Evolutionary conservation across 1,140 invertebrate genomes (phyloP), one percentile per base, ranked within the genome.

Genomic region (Zaprionus nigranus): DNA sequence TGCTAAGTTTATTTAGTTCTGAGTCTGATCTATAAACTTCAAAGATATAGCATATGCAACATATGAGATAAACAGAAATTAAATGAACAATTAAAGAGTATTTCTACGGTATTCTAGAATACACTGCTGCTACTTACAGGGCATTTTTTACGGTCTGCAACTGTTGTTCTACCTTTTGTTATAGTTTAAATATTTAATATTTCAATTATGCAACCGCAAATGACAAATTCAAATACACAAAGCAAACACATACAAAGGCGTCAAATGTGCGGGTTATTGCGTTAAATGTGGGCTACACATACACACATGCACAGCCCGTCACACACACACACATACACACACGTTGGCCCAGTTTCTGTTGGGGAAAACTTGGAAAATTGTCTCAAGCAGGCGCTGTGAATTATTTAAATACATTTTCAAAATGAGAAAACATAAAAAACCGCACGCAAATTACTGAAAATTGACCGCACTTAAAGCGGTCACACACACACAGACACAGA

Each of bases 181-280:
- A 13, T 24, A 51, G 46, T 51, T 61, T 74, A 74, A 88, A 87
- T 87, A 88, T 81, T 87, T 88, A 73, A 87, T 88, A 78, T 81
- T 81, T 83, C 74, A 88, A 87, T 87, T 88, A 87, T 88, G 74
- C 74, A 83, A 61, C 77, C 81, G 64, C 80, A 88, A 84, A 88
- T 78, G 73, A 75, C 69, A 78, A 81, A 68, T 72, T 83, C 53
- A 75, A 84, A 20, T 24, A 40, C 54, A 68, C 46, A 66, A 34
- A 56, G 60, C 46, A 28, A 28, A 58, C 43, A 43, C 51, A 34
- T 30, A 38, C 51, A 34, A 36, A 38, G 56, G 62, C 71, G 54
- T 58, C n/a, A 70, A 78, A 69, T 66, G 43, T 67, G 73, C 65
- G 40, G 71, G 76, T 64, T 54, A 76, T 71, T 76, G 53, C 57